These are phyloP conservation scores for Thamnophis elegans DNA, from an alignment of 2,797 vertebrate species.

Conservation along the genomic window DNA sequence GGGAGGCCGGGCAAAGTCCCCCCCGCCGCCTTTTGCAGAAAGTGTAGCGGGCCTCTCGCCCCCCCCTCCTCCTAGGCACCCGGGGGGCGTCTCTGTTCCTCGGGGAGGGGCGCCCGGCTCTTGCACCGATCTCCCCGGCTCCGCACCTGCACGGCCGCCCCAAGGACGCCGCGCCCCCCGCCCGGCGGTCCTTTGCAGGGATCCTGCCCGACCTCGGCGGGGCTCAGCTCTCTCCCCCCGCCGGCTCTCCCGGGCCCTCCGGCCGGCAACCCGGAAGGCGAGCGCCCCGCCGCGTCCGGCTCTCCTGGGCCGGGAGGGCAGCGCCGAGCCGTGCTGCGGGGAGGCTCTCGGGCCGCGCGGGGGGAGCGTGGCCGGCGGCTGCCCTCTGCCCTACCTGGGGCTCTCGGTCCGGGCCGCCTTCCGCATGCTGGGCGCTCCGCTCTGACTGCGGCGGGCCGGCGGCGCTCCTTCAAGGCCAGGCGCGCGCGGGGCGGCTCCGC, in stretches of 20 bases:
- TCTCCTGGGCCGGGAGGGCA: not conserved
- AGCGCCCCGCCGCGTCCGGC: not conserved
- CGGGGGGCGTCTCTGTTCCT: not conserved
- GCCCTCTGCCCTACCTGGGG: not conserved
- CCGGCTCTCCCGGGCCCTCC: not conserved
- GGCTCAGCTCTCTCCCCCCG: not conserved
- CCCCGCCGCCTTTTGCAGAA: not conserved
- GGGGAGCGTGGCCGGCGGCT: not conserved
- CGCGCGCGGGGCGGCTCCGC: not conserved
- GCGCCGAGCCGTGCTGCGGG: not conserved
- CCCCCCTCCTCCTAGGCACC: too few relatives aligned
- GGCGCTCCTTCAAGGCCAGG: not conserved
- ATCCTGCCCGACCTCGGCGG: too few relatives aligned
- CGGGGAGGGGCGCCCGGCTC: not conserved
- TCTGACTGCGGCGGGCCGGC: not conserved
- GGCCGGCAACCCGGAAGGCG: not conserved
- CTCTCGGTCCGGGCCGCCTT: not conserved
- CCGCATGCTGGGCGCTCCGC: not conserved
- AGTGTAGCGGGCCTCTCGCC: not conserved
- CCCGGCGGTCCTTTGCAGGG: not conserved
- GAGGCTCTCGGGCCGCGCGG: not conserved
- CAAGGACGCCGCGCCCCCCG: not conserved
- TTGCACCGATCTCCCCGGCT: not conserved
- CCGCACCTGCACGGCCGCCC: not conserved
- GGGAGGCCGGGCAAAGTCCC: not conserved